Base-by-base conservation (phyloP, 2,888 invertebrate genomes). In the Metellina segmentata region DNA sequence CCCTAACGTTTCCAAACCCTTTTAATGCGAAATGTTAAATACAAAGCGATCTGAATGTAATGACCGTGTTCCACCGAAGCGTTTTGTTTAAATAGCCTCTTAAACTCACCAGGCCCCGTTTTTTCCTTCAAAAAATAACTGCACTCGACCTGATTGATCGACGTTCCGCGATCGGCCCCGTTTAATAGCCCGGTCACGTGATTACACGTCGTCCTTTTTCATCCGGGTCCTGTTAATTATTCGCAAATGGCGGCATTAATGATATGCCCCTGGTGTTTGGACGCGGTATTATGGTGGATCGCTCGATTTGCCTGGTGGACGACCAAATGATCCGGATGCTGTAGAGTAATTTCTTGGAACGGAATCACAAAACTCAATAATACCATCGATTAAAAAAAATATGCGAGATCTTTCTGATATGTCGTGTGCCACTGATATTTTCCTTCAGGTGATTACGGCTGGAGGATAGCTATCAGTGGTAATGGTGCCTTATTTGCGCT, bases 221-320 rank as follows among this genome's bases (percentile, higher is more conserved):
- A 77, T 81, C 81, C 20, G 49, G 34, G 34, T 16, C 16, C 77
- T 51, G 75, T 85, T 85, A 85, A 85, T 85, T 85, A 85, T 85
- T 85, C 85, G 85, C 75, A 85, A 85, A 85, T 85, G 85, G 85
- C 69, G 16, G 75, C 85, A 85, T 77, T 85, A 85, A 85, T 85
- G 85, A 69, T 61, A 77, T 34, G 19, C n/a, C 19, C 48, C 11
- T 72, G 53, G 61, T 81, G 48, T 48, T 48, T n/a, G 34, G 11
- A 13, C 48, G 81, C 81, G 7, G 6, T 49, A 51, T 74, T 83
- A 83, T 74, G 72, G 74, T 7, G 83, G 53, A 72, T 53, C 61
- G 52, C 20, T 74, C 83, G 72, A 72, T 83, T 83, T 83, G 19
- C 53, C 61, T 11, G 61, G 19, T 20, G 19, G 79, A 82, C 51